phyloP scores from a whole-genome alignment of 1,140 invertebrate genomes.

The Parasteatoda tepidariorum region DNA sequence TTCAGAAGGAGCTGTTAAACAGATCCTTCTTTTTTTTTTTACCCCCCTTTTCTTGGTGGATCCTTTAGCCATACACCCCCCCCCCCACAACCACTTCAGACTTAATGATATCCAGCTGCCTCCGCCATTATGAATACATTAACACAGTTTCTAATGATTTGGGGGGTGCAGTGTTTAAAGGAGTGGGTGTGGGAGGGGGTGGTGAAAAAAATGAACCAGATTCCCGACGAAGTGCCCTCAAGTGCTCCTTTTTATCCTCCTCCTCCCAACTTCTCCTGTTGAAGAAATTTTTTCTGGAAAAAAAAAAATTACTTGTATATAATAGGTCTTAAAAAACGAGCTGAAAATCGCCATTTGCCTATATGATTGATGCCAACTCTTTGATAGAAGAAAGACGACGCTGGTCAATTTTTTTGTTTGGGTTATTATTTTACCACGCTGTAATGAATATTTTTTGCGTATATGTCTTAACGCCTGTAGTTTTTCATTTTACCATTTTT shows the following conservation, averaged over 20 bases:
- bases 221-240: background rate
- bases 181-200: background rate
- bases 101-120: conserved; percentile 60
- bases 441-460: conserved; percentile 59
- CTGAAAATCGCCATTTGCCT: conserved; percentile 46
- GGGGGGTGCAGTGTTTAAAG: conserved; percentile 21
- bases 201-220: background rate
- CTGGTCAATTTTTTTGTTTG: conserved; percentile 24
- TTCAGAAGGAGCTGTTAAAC: conserved; percentile 58
- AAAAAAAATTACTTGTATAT: conserved; percentile 45
- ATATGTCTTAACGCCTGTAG: conserved; percentile 43
- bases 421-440: conserved; percentile 36
- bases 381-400: conserved; percentile 49
- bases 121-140: conserved; percentile 60
- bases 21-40: conserved; percentile 40
- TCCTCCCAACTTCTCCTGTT: background rate
- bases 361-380: conserved; percentile 57
- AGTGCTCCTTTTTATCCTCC: conserved; percentile 14
- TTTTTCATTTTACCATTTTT: conserved; percentile 20
- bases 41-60: too few species aligned
- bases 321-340: conserved; percentile 41
- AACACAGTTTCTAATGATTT: conserved; percentile 60
- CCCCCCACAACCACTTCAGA: background rate
- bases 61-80: background rate
- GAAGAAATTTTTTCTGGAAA: conserved; percentile 15